Conservation (phyloP, 2,113 vertebrate genomes). For the Sclerurus mexicanus region DNA sequence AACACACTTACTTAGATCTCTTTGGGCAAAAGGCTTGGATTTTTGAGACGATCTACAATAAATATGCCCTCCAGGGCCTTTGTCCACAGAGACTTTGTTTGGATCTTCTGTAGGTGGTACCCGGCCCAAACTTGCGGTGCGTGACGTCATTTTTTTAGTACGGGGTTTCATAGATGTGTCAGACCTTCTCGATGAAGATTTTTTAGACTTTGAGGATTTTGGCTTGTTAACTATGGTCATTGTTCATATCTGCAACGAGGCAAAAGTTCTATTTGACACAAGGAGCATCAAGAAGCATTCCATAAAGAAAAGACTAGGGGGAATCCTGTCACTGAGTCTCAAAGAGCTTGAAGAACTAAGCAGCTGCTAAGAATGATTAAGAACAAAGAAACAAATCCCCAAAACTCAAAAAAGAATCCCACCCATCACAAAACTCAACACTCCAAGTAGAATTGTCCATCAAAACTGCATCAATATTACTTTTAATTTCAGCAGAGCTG, state of each 20-base stretch:
- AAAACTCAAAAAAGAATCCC: not conserved
- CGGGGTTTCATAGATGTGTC: constrained; percentile 81
- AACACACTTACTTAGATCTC: constrained; percentile 83
- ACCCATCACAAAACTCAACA: not conserved
- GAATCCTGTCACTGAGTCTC: not conserved
- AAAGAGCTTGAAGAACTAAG: not conserved
- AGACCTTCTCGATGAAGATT: constrained; percentile 78
- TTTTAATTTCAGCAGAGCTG: not conserved
- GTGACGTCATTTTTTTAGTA: constrained; percentile 89
- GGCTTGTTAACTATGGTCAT: constrained; percentile 98
- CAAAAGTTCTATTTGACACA: not conserved
- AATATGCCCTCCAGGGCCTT: constrained; percentile 85
- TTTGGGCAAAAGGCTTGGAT: constrained; percentile 75
- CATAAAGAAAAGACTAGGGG: not conserved
- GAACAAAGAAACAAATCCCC: not conserved
- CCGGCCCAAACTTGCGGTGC: constrained; percentile 84
- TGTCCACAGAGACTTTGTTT: constrained; percentile 81
- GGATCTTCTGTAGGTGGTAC: constrained; percentile 84
- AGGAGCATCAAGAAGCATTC: not conserved
- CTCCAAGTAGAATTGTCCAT: not conserved
- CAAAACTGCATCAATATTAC: not conserved
- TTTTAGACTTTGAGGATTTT: constrained; percentile 89
- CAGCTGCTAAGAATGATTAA: not conserved
- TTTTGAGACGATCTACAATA: constrained; percentile 86
- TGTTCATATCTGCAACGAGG: constrained; percentile 87